Evolutionary conservation across 2,888 invertebrate species (phyloP).

Genomic region (Caenorhabditis doughertyi): DNA sequence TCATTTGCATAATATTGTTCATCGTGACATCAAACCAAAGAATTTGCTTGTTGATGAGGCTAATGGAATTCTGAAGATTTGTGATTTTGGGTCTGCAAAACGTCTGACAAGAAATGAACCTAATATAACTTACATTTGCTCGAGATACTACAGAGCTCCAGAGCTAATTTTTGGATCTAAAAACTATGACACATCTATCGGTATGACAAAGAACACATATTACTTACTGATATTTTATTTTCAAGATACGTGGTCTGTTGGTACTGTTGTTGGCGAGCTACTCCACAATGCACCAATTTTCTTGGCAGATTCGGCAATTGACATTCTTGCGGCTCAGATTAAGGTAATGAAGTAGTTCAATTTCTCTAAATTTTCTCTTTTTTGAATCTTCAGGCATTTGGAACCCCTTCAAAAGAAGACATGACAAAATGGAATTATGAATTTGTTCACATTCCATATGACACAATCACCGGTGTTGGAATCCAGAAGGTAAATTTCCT

Average conservation of each 20-base stretch:
- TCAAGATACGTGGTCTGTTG: constrained; percentile 72
- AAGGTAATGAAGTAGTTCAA: constrained; percentile 44
- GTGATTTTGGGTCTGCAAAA: constrained; percentile 79
- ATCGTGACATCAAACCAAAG: constrained; percentile 71
- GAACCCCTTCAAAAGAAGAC: constrained; percentile 64
- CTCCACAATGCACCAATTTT: constrained; percentile 60
- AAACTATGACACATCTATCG: constrained; percentile 59
- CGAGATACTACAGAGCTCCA: constrained; percentile 76
- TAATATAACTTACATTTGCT: constrained; percentile 71
- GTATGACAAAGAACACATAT: background rate
- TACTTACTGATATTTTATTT: background rate
- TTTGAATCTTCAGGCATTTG: constrained; percentile 51
- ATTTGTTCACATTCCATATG: constrained; percentile 52
- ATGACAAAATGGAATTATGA: constrained; percentile 48
- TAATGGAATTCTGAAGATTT: constrained; percentile 74
- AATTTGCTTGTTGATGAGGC: constrained; percentile 75
- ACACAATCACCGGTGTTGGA: constrained; percentile 56
- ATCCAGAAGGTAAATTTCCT: constrained; percentile 52
- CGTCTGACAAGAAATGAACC: constrained; percentile 54
- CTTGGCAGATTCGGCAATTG: constrained; percentile 46
- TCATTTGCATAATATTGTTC: constrained; percentile 64
- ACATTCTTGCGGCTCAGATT: constrained; percentile 58
- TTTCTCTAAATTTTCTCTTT: background rate
- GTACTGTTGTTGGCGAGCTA: constrained; percentile 71
- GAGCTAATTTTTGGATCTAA: constrained; percentile 72